Conservation (phyloP, 2,888 invertebrate genomes). For the Physocephala rufipes region DNA sequence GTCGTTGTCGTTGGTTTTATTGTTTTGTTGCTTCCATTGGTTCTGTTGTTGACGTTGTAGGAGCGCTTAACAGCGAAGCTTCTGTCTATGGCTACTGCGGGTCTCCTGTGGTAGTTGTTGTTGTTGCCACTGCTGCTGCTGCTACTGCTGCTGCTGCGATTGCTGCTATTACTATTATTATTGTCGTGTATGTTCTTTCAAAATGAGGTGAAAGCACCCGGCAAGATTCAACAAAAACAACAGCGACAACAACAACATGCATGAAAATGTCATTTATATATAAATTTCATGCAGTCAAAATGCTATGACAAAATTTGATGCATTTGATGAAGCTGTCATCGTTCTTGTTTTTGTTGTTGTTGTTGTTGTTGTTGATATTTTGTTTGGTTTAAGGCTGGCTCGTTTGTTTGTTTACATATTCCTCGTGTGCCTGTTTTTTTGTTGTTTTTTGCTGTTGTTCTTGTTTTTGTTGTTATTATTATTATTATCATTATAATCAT, state of each 20-base stretch:
- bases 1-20: neutral
- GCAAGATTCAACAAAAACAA: too few relatives aligned
- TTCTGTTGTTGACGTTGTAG: neutral
- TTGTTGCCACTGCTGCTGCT: constrained; percentile 10
- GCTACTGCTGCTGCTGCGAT: constrained; percentile 4
- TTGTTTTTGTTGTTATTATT: too few relatives aligned
- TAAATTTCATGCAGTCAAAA: constrained; percentile 13
- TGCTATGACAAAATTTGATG: constrained; percentile 26
- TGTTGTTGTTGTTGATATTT: constrained; percentile 1
- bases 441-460: too few relatives aligned
- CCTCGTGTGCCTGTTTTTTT: too few relatives aligned
- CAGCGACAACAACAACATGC: constrained; percentile 7
- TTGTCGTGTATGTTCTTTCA: neutral
- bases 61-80: too few relatives aligned
- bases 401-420: too few relatives aligned
- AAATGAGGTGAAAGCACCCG: constrained; percentile 14
- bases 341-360: constrained; percentile 13
- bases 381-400: too few relatives aligned
- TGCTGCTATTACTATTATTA: constrained; percentile 7
- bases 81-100: neutral
- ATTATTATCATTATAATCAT: too few relatives aligned
- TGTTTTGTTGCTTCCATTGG: constrained; percentile 8
- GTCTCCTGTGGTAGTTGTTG: neutral
- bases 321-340: too few relatives aligned
- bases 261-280: too few relatives aligned